phyloP scores from a whole-genome alignment of 1,140 invertebrate genomes.

The Radopholus similis region DNA sequence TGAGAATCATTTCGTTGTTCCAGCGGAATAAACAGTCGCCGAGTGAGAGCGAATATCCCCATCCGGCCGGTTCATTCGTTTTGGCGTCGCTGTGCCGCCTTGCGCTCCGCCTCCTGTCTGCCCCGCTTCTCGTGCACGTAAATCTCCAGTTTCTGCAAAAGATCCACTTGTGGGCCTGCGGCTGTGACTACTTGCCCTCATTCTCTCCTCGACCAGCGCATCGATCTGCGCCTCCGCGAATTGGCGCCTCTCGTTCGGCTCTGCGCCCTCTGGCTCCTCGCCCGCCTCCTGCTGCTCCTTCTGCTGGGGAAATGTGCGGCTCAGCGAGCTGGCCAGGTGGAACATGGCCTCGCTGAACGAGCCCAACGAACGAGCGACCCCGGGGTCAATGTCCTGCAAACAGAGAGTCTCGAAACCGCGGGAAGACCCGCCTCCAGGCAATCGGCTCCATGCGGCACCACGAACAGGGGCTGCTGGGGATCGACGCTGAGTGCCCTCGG shows the following conservation, averaged over 20 bases:
- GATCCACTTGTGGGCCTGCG: not conserved
- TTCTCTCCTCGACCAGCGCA: conserved; percentile 16
- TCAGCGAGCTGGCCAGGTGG: not conserved
- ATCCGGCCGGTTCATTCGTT: no score
- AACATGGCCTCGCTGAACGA: conserved; percentile 18
- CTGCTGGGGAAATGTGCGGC: conserved; percentile 1
- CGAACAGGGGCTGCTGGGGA: conserved; percentile 18
- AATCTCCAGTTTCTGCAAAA: not conserved
- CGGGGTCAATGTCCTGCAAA: conserved; percentile 10
- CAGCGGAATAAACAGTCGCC: no score
- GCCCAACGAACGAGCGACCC: not conserved
- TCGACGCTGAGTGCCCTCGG: not conserved
- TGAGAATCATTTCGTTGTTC: no score
- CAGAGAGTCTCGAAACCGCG: not conserved
- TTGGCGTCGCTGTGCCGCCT: not conserved
- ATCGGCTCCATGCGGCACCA: conserved; percentile 10
- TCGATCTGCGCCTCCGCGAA: conserved; percentile 23
- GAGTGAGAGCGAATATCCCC: no score
- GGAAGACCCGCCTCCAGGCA: not conserved
- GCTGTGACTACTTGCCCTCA: not conserved
- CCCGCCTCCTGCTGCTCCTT: not conserved
- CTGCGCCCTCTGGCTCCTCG: conserved; percentile 3
- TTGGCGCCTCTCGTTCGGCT: conserved; percentile 11
- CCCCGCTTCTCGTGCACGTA: not conserved
- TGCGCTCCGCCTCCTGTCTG: not conserved